Conservation (phyloP, 64 coral and sea anemone genomes). For the Montipora foliosa region DNA sequence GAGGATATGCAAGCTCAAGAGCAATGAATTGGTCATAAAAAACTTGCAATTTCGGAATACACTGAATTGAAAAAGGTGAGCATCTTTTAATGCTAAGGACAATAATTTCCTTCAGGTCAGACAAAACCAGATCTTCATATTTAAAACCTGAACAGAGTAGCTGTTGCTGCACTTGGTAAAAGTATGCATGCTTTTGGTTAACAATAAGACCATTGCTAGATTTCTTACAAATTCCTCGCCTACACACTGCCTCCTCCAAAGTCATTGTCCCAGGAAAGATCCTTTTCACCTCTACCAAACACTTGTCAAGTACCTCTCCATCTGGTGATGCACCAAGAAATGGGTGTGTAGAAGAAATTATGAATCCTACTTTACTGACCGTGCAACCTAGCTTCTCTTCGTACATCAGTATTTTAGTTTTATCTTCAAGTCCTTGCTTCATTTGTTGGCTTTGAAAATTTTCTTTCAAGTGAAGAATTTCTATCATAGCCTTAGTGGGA, state of each 20-base stretch:
- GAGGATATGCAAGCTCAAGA: conserved; percentile 41
- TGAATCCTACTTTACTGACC: conserved; percentile 44
- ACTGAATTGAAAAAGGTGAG: too few relatives aligned
- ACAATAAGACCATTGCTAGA: conserved; percentile 4
- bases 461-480: neutral
- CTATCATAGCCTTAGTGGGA: too few relatives aligned
- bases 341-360: conserved; percentile 27
- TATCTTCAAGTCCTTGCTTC: conserved; percentile 2
- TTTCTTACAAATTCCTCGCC: neutral
- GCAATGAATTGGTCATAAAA: conserved; percentile 70
- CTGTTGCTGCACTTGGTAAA: conserved; percentile 47
- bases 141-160: neutral
- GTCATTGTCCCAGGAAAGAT: neutral
- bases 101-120: neutral
- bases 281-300: neutral
- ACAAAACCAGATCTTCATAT: conserved; percentile 8
- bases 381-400: conserved; percentile 27
- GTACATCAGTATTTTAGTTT: conserved; percentile 39
- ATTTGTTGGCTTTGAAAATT: conserved; percentile 53
- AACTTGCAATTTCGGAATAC: conserved; percentile 38
- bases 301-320: conserved; percentile 45
- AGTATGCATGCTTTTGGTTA: conserved; percentile 43
- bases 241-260: neutral
- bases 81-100: neutral
- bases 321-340: conserved; percentile 23